These are phyloP conservation scores for Solenodon paradoxus DNA, from an alignment of 2,113 vertebrate genomes.

Conservation along the genomic window DNA sequence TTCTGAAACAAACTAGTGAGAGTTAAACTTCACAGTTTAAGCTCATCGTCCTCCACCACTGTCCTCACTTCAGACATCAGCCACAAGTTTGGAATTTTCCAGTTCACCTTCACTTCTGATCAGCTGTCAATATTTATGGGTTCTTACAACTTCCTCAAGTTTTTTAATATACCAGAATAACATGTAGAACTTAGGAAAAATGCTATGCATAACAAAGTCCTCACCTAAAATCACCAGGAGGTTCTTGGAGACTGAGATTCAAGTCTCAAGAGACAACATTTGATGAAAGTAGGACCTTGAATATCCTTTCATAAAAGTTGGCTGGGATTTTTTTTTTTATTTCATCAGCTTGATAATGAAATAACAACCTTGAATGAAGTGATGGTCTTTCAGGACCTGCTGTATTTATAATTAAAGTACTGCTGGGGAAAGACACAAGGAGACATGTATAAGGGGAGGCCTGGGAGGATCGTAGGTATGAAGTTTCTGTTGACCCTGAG, in stretches of 20 bases:
- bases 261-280: too few species aligned
- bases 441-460: neutral
- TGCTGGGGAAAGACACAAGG: neutral
- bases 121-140: neutral
- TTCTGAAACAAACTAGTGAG: neutral
- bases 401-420: neutral
- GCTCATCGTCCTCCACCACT: neutral
- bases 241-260: too few species aligned
- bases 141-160: neutral
- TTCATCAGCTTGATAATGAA: too few species aligned
- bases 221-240: neutral
- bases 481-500: neutral
- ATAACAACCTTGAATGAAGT: too few species aligned
- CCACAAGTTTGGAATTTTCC: neutral
- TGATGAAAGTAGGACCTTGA: too few species aligned
- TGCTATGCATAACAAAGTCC: neutral
- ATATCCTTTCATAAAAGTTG: too few species aligned
- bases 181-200: neutral
- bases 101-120: neutral
- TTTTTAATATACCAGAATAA: neutral
- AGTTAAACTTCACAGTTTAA: neutral
- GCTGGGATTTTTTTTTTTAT: too few species aligned
- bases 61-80: neutral
- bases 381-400: too few species aligned
- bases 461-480: neutral